Base-by-base conservation (phyloP, 2,113 vertebrate genomes). In the Rhombomys opimus region DNA sequence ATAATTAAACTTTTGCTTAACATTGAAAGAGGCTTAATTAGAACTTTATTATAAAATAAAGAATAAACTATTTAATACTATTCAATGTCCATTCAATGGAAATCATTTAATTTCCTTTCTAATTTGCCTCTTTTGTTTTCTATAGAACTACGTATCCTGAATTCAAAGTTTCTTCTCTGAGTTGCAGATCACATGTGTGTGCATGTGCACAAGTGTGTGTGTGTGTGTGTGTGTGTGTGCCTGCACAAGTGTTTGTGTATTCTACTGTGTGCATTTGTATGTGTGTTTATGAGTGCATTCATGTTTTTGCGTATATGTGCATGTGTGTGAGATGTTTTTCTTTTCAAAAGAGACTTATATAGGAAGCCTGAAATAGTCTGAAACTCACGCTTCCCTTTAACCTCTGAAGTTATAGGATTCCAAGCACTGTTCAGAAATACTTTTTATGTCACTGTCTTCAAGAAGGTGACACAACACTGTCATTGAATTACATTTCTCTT, bases 11-110 rank as follows among this genome's bases (percentile, higher is more conserved):
- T 86, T 92, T 77, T 54, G 15, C 30, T 23, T 88, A 95, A 96
- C 4, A 92, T 18, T 23, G 12, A 80, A 88, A 32, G 3, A 76
- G n/a, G 59, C 70, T 78, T 82, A 82, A 46, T 46, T 84, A 63
- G 38, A 87, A 38, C 18, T 78, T 93, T 87, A 22, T 72, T 77
- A 75, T 85, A 30, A 90, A 96, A 95, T 68, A 78, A 91, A 76
- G 20, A 81, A 35, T 13, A 70, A 50, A 18, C 12, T 87, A 38
- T 76, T 92, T 61, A 7, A 61, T 88, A 25, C 18, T 23, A 41
- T 87, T 90, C 7, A 81, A 85, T 90, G 15, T 35, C 12, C 32
- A 80, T 38, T 22, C 32, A 72, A 77, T 20, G 12, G 14, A 50
- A 92, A 81, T 73, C 57, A 61, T 4, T 68, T 18, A 35, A 22